Base-by-base conservation (phyloP, 2,113 vertebrate genomes). In the Paracyprichromis sp. region DNA sequence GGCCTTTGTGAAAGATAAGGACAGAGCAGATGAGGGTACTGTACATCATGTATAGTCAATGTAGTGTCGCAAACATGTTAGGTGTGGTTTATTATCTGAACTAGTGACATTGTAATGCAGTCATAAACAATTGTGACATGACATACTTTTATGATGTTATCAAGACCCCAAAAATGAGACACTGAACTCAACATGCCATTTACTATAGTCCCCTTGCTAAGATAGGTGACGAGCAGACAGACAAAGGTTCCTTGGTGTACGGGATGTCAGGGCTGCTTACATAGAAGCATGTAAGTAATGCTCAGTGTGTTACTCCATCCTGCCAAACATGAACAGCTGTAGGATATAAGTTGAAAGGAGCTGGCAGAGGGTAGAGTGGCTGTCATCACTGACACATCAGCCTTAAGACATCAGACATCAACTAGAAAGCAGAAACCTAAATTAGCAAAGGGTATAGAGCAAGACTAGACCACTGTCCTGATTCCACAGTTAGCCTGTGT, bases 381-480 rank as follows among this genome's bases (percentile, higher is more conserved):
- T 89, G 85, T 86, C 86, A 47, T 5, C 69, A 4, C 76, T 56
- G 83, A 50, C 54, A 50, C 47, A 17, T 26, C 47, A 3, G 86
- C 56, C 83, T 34, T 50, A 21, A 57, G 86, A 88, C 76, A 52
- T 86, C 63, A 92, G 50, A 59, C 66, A 83, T 63, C 90, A 92
- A 91, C 84, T 90, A 90, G 80, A 54, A 69, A 88, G 84, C 17
- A 88, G 71, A 45, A 29, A 45, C 40, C 69, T 45, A 73, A 45
- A 45, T 87, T 54, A 91, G 21, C 53, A 31, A 52, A 81, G 52
- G 40, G 50, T 8, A 31, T 29, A 34, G 6, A 17, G 8, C 29
- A 66, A 24, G 45, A 47, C 11, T 13, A 34, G 36, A 69, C 11
- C 54, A 21, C 54, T 29, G 43, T 36, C 17, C 31, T 40, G 52